A percentile compares a stretch with the other conserved stretches of the same genome.
phyloP scores from a whole-genome alignment of 2,888 invertebrate genomes.

The Orgyia antiqua region DNA sequence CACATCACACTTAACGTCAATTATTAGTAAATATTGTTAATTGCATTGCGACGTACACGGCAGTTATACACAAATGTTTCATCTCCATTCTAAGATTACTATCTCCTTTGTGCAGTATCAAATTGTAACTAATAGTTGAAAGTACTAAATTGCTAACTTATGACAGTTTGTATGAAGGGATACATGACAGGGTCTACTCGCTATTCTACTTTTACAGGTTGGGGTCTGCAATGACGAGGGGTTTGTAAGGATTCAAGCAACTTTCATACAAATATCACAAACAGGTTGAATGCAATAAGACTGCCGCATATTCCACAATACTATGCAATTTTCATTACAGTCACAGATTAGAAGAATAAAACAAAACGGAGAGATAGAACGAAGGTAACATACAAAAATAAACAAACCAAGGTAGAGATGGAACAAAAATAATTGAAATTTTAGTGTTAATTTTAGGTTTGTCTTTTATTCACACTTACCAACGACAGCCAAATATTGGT shows the following conservation, averaged over 20 bases:
- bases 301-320: constrained; percentile 76
- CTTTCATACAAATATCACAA: constrained; percentile 44
- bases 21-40: constrained; percentile 68
- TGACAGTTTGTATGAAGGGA: constrained; percentile 46
- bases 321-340: constrained; percentile 69
- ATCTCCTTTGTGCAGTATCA: no score
- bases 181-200: constrained; percentile 58
- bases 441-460: constrained; percentile 75
- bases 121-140: constrained; percentile 5
- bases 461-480: constrained; percentile 86
- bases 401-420: constrained; percentile 42
- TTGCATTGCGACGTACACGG: constrained; percentile 68
- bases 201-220: constrained; percentile 53
- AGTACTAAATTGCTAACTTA: constrained; percentile 26
- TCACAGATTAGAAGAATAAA: constrained; percentile 51
- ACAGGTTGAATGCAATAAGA: constrained; percentile 34
- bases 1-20: constrained; percentile 44
- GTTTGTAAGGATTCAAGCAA: constrained; percentile 46
- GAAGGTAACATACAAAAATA: constrained; percentile 36
- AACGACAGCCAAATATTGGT: constrained; percentile 97
- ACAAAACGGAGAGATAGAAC: constrained; percentile 35
- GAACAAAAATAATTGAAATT: constrained; percentile 62
- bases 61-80: constrained; percentile 36
- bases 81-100: not conserved
- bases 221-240: constrained; percentile 43